These are phyloP conservation scores for Phaethornis superciliosus DNA, from an alignment of 2,113 vertebrate genomes.

Conservation along the genomic window DNA sequence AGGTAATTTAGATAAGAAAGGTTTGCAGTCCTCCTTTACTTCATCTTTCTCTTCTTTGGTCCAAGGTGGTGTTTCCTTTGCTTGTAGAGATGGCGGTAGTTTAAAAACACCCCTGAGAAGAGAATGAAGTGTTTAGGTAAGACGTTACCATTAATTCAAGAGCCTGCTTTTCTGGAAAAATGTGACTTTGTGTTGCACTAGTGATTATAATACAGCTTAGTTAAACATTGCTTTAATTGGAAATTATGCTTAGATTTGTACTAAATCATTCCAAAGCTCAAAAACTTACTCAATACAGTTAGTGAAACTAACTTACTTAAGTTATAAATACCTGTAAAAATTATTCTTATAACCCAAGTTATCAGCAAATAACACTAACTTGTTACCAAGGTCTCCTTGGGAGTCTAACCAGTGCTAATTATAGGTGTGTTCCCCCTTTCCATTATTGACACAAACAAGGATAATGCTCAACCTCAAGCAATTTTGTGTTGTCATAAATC, in stretches of 20 bases:
- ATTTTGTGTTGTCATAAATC: background rate
- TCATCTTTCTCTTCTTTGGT: constrained; percentile 90
- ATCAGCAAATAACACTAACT: background rate
- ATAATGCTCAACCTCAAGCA: background rate
- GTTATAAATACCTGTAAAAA: background rate
- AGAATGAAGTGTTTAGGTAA: background rate
- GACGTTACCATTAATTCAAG: background rate
- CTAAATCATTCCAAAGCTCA: background rate
- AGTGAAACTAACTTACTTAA: background rate
- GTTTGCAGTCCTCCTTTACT: constrained; percentile 70
- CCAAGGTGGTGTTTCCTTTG: constrained; percentile 87
- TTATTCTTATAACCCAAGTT: background rate
- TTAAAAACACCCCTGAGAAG: constrained; percentile 83
- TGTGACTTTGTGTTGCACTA: background rate
- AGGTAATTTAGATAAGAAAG: constrained; percentile 52
- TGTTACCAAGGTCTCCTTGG: background rate
- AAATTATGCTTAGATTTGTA: background rate
- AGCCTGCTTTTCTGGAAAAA: background rate
- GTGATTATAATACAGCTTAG: background rate
- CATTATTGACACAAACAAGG: background rate
- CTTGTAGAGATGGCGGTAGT: constrained; percentile 92
- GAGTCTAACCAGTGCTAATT: background rate
- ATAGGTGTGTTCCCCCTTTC: background rate
- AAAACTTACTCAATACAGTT: background rate
- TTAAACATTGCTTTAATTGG: background rate